Conservation (phyloP, 2,888 invertebrate genomes). For the Sinodicranocentrus sp. region DNA sequence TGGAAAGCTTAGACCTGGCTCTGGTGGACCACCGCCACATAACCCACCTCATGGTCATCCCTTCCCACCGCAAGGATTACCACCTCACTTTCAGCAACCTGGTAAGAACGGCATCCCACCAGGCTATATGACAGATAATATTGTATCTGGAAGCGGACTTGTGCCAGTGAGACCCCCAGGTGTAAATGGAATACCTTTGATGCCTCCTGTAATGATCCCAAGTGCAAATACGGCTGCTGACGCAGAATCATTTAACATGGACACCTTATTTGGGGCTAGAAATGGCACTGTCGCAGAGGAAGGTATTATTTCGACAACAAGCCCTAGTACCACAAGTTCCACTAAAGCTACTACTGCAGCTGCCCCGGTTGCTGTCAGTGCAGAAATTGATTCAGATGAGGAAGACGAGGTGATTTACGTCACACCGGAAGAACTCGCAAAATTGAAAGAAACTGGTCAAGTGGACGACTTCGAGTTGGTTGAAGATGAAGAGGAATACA, state of each 20-base stretch:
- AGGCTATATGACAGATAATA: not conserved
- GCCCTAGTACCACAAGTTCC: not conserved
- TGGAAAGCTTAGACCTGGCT: constrained; percentile 56
- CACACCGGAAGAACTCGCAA: constrained; percentile 74
- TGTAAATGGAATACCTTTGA: constrained; percentile 26
- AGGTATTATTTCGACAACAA: not conserved
- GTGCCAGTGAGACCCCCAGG: not conserved
- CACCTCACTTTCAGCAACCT: constrained; percentile 12
- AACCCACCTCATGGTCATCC: constrained; percentile 29
- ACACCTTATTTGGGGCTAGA: constrained; percentile 61
- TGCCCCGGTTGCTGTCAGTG: not conserved
- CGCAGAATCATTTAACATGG: constrained; percentile 52
- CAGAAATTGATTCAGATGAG: constrained; percentile 57
- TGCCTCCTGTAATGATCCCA: constrained; percentile 58
- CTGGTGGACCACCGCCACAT: constrained; percentile 7
- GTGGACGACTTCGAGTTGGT: constrained; percentile 72
- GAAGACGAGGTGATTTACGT: constrained; percentile 76
- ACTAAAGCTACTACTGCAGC: constrained; percentile 8
- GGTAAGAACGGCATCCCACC: constrained; percentile 1
- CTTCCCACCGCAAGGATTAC: constrained; percentile 15
- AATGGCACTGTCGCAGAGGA: constrained; percentile 54
- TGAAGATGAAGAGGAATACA: constrained; percentile 55
- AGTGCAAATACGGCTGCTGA: not conserved
- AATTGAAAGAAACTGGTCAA: constrained; percentile 73
- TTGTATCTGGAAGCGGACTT: constrained; percentile 31